These are phyloP conservation scores for Oncorhynchus mykiss DNA, from an alignment of 2,113 vertebrate species.

Conservation along the genomic window DNA sequence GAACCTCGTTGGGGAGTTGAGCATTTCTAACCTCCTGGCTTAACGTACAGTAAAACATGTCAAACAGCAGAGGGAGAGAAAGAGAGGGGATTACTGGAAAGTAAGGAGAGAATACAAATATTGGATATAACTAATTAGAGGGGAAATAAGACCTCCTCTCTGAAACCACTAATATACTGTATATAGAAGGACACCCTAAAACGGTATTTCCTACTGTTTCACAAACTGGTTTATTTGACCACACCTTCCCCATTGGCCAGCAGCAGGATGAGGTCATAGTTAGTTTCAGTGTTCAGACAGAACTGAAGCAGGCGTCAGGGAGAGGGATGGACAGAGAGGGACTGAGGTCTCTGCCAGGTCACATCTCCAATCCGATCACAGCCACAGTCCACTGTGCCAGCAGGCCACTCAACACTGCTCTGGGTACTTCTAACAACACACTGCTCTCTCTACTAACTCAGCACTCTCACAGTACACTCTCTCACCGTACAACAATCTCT, in stretches of 20 bases:
- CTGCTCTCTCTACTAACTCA: not conserved
- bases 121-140: not conserved
- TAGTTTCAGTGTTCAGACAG: not conserved
- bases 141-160: not conserved
- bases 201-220: not conserved
- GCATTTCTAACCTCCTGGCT: constrained; percentile 51
- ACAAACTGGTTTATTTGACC: not conserved
- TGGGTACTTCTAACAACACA: not conserved
- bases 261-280: not conserved
- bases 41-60: constrained; percentile 34
- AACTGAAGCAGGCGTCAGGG: not conserved
- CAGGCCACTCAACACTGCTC: not conserved
- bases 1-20: constrained; percentile 29
- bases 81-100: constrained; percentile 14
- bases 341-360: not conserved
- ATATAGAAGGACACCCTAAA: not conserved
- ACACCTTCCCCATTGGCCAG: not conserved
- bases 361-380: not conserved
- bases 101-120: not conserved
- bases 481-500: not conserved
- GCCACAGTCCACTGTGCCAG: not conserved
- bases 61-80: constrained; percentile 17
- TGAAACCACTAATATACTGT: no score
- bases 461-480: not conserved
- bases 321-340: no score